Conservation (phyloP, 2,113 vertebrate species). For the Cyprinodon tularosa region DNA sequence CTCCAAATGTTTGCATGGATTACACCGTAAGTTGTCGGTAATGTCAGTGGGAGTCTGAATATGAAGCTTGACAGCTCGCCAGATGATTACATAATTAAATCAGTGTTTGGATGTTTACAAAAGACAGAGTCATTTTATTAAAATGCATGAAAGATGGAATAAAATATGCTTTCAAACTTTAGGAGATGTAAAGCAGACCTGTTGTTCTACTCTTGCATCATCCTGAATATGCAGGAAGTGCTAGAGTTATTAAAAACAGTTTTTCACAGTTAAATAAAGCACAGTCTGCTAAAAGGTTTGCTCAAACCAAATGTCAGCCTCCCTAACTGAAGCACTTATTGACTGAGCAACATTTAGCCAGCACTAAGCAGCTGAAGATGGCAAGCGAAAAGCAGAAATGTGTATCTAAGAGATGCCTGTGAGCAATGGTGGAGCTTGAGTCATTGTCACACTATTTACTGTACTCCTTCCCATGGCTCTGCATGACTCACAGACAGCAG, state of each 20-base stretch:
- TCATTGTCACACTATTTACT: conserved; percentile 76
- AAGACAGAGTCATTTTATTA: conserved; percentile 48
- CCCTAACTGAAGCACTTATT: conserved; percentile 33
- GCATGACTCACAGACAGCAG: conserved; percentile 66
- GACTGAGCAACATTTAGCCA: conserved; percentile 33
- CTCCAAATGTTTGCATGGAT: conserved; percentile 71
- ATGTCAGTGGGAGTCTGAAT: conserved; percentile 57
- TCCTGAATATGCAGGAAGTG: background rate
- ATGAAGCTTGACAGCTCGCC: conserved; percentile 61
- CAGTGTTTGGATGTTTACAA: conserved; percentile 53
- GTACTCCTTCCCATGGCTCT: conserved; percentile 65
- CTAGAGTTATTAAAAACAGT: background rate
- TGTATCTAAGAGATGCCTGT: conserved; percentile 66
- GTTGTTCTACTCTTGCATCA: background rate
- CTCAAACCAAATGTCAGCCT: conserved; percentile 39
- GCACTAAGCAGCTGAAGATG: conserved; percentile 49
- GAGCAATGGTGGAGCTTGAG: conserved; percentile 71
- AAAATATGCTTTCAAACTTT: conserved; percentile 13
- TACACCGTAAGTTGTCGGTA: conserved; percentile 63
- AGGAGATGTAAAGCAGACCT: conserved; percentile 19
- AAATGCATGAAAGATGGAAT: conserved; percentile 38
- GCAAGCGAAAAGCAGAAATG: conserved; percentile 62
- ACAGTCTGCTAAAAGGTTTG: background rate
- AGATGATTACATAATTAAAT: conserved; percentile 66
- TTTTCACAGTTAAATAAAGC: background rate